phyloP scores from a whole-genome alignment of 2,888 invertebrate species.

The Prosopocoilus inquinatus region DNA sequence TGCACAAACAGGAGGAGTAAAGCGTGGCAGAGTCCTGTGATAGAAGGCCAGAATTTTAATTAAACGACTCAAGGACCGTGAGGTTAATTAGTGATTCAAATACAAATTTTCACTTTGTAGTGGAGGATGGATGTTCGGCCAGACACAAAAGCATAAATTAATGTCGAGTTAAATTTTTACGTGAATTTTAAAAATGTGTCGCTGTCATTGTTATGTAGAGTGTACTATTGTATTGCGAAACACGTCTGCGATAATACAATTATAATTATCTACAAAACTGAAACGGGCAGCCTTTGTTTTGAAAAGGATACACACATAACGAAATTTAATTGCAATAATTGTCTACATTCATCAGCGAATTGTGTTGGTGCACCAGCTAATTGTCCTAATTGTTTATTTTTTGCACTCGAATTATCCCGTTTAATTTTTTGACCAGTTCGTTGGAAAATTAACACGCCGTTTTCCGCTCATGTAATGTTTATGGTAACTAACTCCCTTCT shows the following conservation, averaged over 20 bases:
- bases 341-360: no score
- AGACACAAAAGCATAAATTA: constrained; percentile 17
- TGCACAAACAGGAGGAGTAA: constrained; percentile 26
- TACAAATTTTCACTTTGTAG: constrained; percentile 23
- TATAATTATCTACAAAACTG: constrained; percentile 22
- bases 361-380: no score
- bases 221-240: constrained; percentile 19
- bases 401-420: no score
- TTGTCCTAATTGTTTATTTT: no score
- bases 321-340: no score
- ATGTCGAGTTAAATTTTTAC: constrained; percentile 12
- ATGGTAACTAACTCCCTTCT: background rate
- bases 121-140: constrained; percentile 21
- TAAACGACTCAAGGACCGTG: constrained; percentile 27
- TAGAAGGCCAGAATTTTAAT: constrained; percentile 27
- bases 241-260: constrained; percentile 21
- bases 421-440: background rate
- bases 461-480: no score
- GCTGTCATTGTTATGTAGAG: constrained; percentile 14
- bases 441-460: background rate
- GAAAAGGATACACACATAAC: no score
- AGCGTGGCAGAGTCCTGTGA: constrained; percentile 21
- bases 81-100: constrained; percentile 28
- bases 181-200: constrained; percentile 19
- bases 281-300: background rate